Conservation (phyloP, 1,140 invertebrate species). For the Anthonomus grandis region DNA sequence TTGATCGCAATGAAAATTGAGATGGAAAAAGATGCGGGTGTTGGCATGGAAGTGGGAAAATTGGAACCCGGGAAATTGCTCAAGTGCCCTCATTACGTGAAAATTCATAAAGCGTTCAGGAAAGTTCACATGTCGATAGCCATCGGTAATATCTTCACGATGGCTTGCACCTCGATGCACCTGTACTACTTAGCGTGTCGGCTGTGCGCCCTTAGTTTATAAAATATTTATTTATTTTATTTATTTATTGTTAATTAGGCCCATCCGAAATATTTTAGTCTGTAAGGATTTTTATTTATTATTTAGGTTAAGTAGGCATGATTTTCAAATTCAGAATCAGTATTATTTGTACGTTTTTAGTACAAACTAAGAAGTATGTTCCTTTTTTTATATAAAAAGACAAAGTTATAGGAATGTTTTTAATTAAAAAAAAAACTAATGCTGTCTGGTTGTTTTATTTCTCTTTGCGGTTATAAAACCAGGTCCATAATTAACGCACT, state of each 20-base stretch:
- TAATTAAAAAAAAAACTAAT: slow-evolving; percentile 1
- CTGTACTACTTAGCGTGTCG: slow-evolving; percentile 65
- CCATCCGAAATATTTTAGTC: slow-evolving; percentile 23
- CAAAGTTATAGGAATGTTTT: slow-evolving; percentile 15
- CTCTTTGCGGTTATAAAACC: neutral
- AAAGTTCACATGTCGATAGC: slow-evolving; percentile 66
- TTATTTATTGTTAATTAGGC: slow-evolving; percentile 21
- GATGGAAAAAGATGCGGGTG: slow-evolving; percentile 66
- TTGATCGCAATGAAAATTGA: slow-evolving; percentile 65
- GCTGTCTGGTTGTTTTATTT: neutral
- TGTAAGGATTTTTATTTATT: slow-evolving; percentile 22
- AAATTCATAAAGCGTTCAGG: slow-evolving; percentile 64
- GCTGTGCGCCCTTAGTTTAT: slow-evolving; percentile 27
- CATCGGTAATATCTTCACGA: slow-evolving; percentile 67
- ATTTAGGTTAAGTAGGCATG: neutral
- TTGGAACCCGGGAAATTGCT: slow-evolving; percentile 62
- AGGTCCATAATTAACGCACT: no score
- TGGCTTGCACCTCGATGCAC: slow-evolving; percentile 68
- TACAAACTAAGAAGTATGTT: slow-evolving; percentile 10
- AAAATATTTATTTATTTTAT: slow-evolving; percentile 27
- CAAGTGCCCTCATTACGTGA: slow-evolving; percentile 68
- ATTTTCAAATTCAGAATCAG: slow-evolving; percentile 14
- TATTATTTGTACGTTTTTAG: slow-evolving; percentile 13
- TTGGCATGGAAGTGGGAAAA: slow-evolving; percentile 68
- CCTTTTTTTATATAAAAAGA: slow-evolving; percentile 17